These are phyloP conservation scores for Seira ritae DNA, from an alignment of 2,888 invertebrate species.

Conservation along the genomic window DNA sequence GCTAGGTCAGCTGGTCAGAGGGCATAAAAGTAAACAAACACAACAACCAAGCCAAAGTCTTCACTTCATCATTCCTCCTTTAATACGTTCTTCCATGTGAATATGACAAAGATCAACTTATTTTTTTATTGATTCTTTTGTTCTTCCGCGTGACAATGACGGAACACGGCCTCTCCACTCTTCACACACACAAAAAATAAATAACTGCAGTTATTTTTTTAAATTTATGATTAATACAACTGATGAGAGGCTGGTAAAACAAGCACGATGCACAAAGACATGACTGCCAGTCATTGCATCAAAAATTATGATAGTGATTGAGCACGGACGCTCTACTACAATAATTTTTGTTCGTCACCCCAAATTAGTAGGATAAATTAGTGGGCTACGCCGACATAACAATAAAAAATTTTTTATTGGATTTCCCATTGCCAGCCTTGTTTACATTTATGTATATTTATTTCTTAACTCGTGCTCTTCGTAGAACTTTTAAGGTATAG, in stretches of 20 bases:
- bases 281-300: too few species aligned
- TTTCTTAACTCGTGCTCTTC: background rate
- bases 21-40: too few species aligned
- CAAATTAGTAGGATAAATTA: too few species aligned
- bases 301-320: too few species aligned
- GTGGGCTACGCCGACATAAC: background rate
- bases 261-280: background rate
- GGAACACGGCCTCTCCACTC: background rate
- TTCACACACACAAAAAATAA: too few species aligned
- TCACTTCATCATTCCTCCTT: background rate
- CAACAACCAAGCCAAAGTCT: too few species aligned
- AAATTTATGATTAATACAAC: background rate
- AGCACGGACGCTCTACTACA: too few species aligned
- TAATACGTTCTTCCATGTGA: too few species aligned
- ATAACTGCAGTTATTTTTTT: background rate
- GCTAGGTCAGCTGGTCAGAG: too few species aligned
- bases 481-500: background rate
- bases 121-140: too few species aligned
- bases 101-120: too few species aligned
- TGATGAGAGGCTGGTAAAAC: background rate
- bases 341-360: too few species aligned
- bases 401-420: slow-evolving; percentile 7
- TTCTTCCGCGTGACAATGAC: background rate
- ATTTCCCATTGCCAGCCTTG: background rate
- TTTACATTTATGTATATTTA: background rate